A percentile compares a stretch with the other conserved stretches of the same genome.
phyloP scores from a whole-genome alignment of 2,113 vertebrate genomes.

The Crotalus viridis region DNA sequence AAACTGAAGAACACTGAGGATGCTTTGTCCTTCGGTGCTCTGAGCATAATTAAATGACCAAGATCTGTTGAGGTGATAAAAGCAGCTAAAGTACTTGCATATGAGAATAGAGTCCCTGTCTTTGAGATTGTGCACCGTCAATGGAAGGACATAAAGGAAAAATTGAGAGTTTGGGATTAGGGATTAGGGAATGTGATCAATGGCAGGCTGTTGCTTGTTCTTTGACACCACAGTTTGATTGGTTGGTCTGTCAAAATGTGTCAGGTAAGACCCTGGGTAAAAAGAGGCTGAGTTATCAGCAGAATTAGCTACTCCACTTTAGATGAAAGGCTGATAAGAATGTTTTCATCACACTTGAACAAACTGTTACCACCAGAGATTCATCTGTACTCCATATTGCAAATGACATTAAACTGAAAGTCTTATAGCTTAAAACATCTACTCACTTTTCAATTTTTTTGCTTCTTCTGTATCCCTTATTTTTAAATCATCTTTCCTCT shows the following conservation, averaged over 20 bases:
- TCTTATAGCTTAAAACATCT: background rate
- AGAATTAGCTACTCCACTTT: background rate
- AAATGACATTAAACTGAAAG: background rate
- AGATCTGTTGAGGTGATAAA: background rate
- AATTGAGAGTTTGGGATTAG: background rate
- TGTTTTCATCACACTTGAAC: background rate
- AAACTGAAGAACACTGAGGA: background rate
- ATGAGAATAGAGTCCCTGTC: background rate
- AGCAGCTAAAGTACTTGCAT: background rate
- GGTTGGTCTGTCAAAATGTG: background rate
- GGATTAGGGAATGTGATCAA: background rate
- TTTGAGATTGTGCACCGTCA: rapidly evolving
- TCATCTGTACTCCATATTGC: background rate
- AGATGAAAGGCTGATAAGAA: background rate
- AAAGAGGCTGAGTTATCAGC: background rate
- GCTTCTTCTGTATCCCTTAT: background rate
- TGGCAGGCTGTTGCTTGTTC: background rate
- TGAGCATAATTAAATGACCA: background rate
- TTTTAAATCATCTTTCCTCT: background rate
- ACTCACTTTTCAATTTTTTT: background rate
- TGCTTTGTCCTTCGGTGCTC: background rate
- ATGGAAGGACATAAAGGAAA: background rate
- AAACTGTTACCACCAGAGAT: background rate
- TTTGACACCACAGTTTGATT: background rate
- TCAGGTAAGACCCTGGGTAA: background rate